Evolutionary conservation across 2,113 vertebrate genomes (phyloP), one percentile per base, ranked within the genome.

Genomic region (Epinephelus fuscoguttatus): DNA sequence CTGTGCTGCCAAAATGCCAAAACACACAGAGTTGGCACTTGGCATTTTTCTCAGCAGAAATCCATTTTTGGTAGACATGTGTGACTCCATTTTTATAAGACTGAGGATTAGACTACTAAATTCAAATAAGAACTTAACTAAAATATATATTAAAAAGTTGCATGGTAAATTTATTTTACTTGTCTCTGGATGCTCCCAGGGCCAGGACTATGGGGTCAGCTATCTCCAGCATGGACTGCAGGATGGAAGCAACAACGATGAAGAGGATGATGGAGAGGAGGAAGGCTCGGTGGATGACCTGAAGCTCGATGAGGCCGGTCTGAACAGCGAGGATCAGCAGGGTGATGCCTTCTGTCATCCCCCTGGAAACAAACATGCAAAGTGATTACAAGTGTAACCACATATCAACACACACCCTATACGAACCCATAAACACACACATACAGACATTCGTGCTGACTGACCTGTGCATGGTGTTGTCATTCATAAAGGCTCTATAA

Each of bases 141-240:
- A 30, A 42, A 59, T 3, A 1, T 21, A 27, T 3, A 56, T 37
- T 37, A 37, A 37, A 52, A 53, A 53, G 1, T 19, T 25, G 10
- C 4, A 15, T 10, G 1, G 6, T 57, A 9, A 30, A 33, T 19
- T 1, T 19, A 0, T 49, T 96, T 94, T 94, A 99, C 97, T 98
- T 99, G 96, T 99, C 98, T 94, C 98, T 96, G 77, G 98, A 99
- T 37, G 98, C 98, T 86, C 98, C 98, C 84, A 99, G 75, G 0
- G 98, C 98, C 94, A 99, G 91, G 70, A 99, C 98, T 83, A 99
- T 99, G 70, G 98, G 98, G 91, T 99, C 98, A n/a, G 98, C 98
- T 8, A 99, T 99, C 94, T 99, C 98, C 92, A 99, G 91, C 98
- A 99, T 99, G 50, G 98, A 99, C 94, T 99, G 98, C 14, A 99